Percentiles rank a stretch among this genome's conserved stretches.
Evolutionary conservation across 2,113 vertebrate species (phyloP).

Genomic region (Oryzias curvinotus): DNA sequence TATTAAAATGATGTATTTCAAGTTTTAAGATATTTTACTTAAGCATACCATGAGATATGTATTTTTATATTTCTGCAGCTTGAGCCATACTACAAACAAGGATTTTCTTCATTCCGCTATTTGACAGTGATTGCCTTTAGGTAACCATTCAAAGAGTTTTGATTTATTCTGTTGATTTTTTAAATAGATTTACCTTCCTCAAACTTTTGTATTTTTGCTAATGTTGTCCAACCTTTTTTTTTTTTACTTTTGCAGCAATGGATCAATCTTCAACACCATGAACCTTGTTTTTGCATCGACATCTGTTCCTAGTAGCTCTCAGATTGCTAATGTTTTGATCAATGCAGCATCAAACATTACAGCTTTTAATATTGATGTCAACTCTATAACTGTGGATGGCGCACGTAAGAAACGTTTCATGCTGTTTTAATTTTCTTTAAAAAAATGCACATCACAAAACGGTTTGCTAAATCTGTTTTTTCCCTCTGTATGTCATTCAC

Average conservation of each 20-base stretch:
- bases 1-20: no score
- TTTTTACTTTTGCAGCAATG: background rate
- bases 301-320: constrained; percentile 7
- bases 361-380: constrained; percentile 30
- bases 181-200: no score
- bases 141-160: background rate
- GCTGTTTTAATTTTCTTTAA: background rate
- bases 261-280: constrained; percentile 32
- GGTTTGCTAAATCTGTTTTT: background rate
- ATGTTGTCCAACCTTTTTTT: no score
- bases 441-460: background rate
- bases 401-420: background rate
- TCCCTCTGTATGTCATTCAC: constrained; percentile 1
- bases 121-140: constrained; percentile 18
- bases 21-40: background rate
- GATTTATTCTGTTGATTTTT: no score
- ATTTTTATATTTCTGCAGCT: constrained; percentile 25
- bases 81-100: background rate
- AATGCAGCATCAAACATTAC: constrained; percentile 16
- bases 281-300: background rate
- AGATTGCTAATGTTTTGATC: constrained; percentile 23
- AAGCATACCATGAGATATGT: background rate
- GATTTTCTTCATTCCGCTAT: constrained; percentile 19
- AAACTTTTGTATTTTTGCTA: no score
- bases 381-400: constrained; percentile 19